phyloP scores from a whole-genome alignment of 2,888 invertebrate genomes.

The Lucinisca nassula region DNA sequence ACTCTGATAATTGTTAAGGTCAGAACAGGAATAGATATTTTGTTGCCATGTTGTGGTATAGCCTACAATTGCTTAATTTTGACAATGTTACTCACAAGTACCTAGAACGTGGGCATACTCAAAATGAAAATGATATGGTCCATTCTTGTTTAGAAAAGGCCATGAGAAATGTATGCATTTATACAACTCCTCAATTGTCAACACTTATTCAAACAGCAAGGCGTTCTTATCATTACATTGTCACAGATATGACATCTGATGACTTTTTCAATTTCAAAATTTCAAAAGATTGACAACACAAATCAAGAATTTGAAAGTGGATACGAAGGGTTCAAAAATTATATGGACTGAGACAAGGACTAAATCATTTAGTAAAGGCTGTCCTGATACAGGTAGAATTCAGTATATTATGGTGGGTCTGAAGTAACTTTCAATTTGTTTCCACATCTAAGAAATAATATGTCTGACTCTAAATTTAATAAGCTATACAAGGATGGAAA shows the following conservation, averaged over 20 bases:
- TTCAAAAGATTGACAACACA: neutral
- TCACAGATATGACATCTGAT: constrained; percentile 9
- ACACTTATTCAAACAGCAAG: constrained; percentile 8
- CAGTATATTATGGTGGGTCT: constrained; percentile 15
- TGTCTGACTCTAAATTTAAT: neutral
- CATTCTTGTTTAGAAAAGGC: neutral
- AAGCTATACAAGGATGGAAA: neutral
- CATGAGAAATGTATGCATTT: constrained; percentile 7
- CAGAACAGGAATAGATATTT: constrained; percentile 4
- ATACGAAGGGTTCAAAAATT: constrained; percentile 6
- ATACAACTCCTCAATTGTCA: constrained; percentile 11
- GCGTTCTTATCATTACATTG: constrained; percentile 7
- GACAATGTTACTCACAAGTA: neutral
- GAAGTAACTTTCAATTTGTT: neutral
- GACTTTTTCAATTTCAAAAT: neutral
- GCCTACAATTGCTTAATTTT: neutral
- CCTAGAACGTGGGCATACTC: neutral
- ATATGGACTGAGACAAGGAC: constrained; percentile 17
- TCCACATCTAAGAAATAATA: constrained; percentile 13
- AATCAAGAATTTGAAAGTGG: neutral
- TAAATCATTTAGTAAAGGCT: neutral
- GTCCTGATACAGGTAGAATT: neutral
- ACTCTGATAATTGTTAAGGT: constrained; percentile 9
- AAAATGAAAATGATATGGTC: neutral
- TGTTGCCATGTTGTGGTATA: constrained; percentile 9